These are phyloP conservation scores for Altica lythri DNA, from an alignment of 2,888 invertebrate species.

Conservation along the genomic window DNA sequence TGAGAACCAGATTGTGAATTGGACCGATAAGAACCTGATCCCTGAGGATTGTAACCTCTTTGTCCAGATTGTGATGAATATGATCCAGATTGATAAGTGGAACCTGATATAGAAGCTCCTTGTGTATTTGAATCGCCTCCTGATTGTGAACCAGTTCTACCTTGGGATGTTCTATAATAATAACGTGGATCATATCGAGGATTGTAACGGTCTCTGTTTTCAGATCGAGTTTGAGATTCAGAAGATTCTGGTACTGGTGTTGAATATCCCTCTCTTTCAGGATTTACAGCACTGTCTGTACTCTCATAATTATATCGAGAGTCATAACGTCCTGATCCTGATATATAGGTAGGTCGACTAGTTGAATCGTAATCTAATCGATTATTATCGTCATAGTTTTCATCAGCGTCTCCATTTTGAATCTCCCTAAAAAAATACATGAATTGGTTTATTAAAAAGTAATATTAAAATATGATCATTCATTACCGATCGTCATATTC, in stretches of 20 bases:
- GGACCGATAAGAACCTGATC: constrained; percentile 12
- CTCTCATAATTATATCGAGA: neutral
- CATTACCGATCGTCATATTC: constrained; percentile 4
- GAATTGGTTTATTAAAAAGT: too few relatives aligned
- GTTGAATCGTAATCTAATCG: too few relatives aligned
- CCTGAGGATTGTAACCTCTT: constrained; percentile 5
- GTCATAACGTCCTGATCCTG: neutral
- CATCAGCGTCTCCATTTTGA: neutral
- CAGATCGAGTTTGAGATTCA: neutral
- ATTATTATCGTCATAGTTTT: too few relatives aligned
- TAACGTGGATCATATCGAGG: constrained; percentile 1
- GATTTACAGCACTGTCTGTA: neutral
- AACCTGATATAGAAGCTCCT: neutral
- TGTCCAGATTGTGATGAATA: constrained; percentile 5
- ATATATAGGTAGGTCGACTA: constrained; percentile 1
- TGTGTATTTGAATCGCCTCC: neutral
- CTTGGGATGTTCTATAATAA: neutral
- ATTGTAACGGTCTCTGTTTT: neutral
- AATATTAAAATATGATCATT: too few relatives aligned
- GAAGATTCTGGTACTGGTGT: neutral
- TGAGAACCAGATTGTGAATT: constrained; percentile 12
- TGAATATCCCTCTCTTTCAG: neutral
- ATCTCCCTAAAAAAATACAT: neutral
- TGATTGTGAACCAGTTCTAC: neutral
- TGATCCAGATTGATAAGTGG: neutral